Conservation (phyloP, 2,797 vertebrate genomes). For the Iguana delicatissima region DNA sequence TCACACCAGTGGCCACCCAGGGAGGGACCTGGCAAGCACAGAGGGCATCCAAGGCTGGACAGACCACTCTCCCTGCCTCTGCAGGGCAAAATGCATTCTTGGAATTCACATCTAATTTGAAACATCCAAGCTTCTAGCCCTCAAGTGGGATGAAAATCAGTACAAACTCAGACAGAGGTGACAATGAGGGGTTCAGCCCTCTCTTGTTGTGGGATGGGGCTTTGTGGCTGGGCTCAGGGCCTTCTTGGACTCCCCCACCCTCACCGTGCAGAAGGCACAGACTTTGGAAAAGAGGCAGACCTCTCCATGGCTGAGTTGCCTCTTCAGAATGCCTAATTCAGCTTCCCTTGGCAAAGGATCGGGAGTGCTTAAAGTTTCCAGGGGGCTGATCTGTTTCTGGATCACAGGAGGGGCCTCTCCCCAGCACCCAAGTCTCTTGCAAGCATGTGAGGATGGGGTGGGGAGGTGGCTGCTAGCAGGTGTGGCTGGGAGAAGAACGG, state of each 20-base stretch:
- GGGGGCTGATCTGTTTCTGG: no score
- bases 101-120: background rate
- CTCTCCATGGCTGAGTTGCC: background rate
- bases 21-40: background rate
- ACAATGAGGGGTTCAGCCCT: no score
- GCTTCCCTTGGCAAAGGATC: background rate
- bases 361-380: no score
- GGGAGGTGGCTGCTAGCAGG: background rate
- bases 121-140: background rate
- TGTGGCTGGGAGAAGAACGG: background rate
- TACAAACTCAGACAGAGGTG: no score
- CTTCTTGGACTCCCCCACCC: background rate
- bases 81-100: background rate
- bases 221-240: background rate
- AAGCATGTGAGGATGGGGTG: no score
- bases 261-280: background rate
- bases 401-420: no score
- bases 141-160: background rate
- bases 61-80: rapidly evolving
- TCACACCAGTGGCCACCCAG: no score
- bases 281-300: background rate
- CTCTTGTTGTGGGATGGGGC: background rate
- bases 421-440: background rate
- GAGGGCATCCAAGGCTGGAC: background rate
- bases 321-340: background rate